These are phyloP conservation scores for Drosophila truncata DNA, from an alignment of 1,140 invertebrate species.

Conservation along the genomic window DNA sequence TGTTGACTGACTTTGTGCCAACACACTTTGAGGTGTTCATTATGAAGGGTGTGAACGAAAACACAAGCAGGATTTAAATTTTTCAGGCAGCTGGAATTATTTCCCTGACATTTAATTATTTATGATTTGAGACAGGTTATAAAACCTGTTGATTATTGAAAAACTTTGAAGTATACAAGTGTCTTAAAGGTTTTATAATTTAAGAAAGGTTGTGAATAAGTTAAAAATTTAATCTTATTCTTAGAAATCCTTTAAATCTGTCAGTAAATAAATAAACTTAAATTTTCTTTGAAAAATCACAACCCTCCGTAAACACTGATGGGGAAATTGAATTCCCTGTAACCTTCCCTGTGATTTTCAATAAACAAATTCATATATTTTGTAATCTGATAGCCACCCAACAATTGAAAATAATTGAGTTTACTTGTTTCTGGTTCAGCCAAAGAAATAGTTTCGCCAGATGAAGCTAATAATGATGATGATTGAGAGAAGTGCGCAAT, in stretches of 20 bases:
- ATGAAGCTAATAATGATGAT: constrained; percentile 16
- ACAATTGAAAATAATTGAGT: constrained; percentile 57
- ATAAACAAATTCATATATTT: constrained; percentile 39
- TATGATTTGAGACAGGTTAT: neutral
- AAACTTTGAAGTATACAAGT: neutral
- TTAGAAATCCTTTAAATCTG: neutral
- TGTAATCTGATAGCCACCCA: constrained; percentile 45
- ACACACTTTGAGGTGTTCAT: constrained; percentile 24
- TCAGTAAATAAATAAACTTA: too few species aligned
- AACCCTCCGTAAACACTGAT: neutral
- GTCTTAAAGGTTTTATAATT: too few species aligned
- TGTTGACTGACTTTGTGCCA: constrained; percentile 31
- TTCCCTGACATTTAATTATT: neutral
- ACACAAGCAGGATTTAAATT: neutral
- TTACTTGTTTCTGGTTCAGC: constrained; percentile 28
- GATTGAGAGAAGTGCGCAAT: constrained; percentile 55
- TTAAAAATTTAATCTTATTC: neutral
- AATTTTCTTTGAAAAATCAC: neutral
- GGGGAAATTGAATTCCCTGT: constrained; percentile 19
- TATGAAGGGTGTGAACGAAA: constrained; percentile 8
- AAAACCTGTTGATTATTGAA: neutral
- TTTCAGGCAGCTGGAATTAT: neutral
- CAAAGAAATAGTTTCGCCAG: constrained; percentile 15
- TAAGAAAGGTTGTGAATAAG: neutral
- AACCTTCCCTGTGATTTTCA: constrained; percentile 53